These are phyloP conservation scores for Sarcophaga variegata DNA, from an alignment of 2,888 invertebrate species.

Conservation along the genomic window DNA sequence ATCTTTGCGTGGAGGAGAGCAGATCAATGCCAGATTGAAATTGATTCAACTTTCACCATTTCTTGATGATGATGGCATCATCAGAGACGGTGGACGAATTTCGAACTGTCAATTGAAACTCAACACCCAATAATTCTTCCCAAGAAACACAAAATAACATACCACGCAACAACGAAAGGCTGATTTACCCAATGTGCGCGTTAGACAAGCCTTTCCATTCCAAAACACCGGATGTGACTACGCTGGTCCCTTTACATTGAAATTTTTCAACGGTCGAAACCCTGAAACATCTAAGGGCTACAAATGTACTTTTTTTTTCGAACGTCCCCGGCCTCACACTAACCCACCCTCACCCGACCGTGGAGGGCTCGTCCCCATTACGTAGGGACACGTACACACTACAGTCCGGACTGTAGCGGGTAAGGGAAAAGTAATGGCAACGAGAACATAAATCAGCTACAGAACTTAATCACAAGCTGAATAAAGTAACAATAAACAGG, in stretches of 20 bases:
- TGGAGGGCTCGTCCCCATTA: too few relatives aligned
- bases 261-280: conserved; percentile 35
- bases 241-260: conserved; percentile 38
- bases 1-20: neutral
- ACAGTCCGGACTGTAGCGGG: too few relatives aligned
- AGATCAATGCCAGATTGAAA: neutral
- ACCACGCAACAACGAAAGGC: conserved; percentile 49
- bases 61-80: conserved; percentile 36
- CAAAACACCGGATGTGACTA: conserved; percentile 52
- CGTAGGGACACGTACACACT: too few relatives aligned
- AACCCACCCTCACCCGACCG: too few relatives aligned
- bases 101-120: conserved; percentile 15
- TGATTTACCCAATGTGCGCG: conserved; percentile 39
- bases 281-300: conserved; percentile 29
- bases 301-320: neutral
- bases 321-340: too few relatives aligned
- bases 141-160: conserved; percentile 32
- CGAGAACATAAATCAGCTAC: too few relatives aligned
- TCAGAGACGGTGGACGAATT: conserved; percentile 55
- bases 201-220: conserved; percentile 20
- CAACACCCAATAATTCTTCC: conserved; percentile 65
- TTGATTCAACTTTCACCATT: conserved; percentile 50
- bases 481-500: too few relatives aligned
- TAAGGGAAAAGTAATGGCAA: too few relatives aligned
- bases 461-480: too few relatives aligned